Conservation (phyloP, 1,140 invertebrate genomes). For the Leptinotarsa lineolata region DNA sequence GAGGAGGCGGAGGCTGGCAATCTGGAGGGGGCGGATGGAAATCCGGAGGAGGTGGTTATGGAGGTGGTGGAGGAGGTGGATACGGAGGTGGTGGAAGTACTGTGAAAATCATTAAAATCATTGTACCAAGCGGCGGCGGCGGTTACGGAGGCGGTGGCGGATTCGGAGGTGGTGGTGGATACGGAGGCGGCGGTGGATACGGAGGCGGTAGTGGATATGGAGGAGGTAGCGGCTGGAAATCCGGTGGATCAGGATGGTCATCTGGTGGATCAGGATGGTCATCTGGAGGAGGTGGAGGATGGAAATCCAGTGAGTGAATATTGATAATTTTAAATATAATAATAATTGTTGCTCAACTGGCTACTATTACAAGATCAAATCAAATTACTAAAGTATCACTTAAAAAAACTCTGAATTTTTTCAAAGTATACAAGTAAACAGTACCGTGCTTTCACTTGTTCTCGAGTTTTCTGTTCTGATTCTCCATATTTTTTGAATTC, state of each 20-base stretch:
- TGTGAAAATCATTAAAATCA: conserved; percentile 32
- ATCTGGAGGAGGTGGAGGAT: conserved; percentile 31
- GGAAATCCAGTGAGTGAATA: conserved; percentile 4
- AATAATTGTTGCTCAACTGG: too few relatives aligned
- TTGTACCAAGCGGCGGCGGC: conserved; percentile 34
- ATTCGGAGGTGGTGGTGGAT: neutral
- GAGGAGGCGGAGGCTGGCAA: conserved; percentile 16
- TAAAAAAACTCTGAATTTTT: neutral
- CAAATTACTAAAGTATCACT: neutral
- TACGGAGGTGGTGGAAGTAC: conserved; percentile 28
- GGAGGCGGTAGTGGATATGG: neutral
- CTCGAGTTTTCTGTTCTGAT: neutral
- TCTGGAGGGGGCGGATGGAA: conserved; percentile 32
- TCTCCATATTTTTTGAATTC: neutral
- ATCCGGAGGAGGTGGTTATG: conserved; percentile 26
- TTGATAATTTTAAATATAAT: too few relatives aligned
- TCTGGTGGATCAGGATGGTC: conserved; percentile 35
- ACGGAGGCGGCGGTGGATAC: conserved; percentile 21
- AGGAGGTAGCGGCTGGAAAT: conserved; percentile 25
- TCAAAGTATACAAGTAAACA: neutral
- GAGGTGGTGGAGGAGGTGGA: conserved; percentile 22
- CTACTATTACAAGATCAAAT: neutral
- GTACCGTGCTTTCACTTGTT: neutral
- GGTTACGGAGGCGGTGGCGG: conserved; percentile 23
- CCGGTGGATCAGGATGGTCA: conserved; percentile 25